Evolutionary conservation across 2,113 vertebrate genomes (phyloP), one percentile per base, ranked within the genome.

Genomic region (Camelus bactrianus): DNA sequence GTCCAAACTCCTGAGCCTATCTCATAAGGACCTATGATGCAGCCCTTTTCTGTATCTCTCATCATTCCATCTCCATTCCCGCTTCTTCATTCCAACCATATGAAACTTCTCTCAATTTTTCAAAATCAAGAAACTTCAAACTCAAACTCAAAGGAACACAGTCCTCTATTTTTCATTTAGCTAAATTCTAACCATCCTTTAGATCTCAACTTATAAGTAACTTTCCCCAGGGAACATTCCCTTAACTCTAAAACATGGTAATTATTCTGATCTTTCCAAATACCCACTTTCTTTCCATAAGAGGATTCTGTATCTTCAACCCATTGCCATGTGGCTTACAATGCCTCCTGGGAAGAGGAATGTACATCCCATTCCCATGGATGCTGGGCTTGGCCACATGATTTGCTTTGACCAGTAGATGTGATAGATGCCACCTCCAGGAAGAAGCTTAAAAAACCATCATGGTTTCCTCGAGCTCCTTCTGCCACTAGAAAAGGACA

Each of bases 131-230:
- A 73, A 65, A 17, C 26, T 88, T 87, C 75, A 76, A 73, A 80
- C 19, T 87, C 17, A 38, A 93, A 93, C 48, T 92, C 76, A 82
- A 64, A 46, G 48, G 48, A 48, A 30, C 46, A 35, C 0, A 87
- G 6, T 16, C 28, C 70, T 50, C 91, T 72, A 20, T 48, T 65
- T 17, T 89, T 91, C 26, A 64, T 76, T 64, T 76, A 87, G 64
- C 54, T 80, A 94, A 75, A 96, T 77, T 64, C 48, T 89, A 92
- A 52, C 58, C 4, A 79, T 20, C 11, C 46, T 81, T 87, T 77
- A 79, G 48, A 93, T 73, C 70, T 83, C 76, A 93, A 82, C 38
- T 82, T 76, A 85, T 82, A 96, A 90, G 73, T n/a, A 95, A 77
- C 32, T 60, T 72, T 42, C 54, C 54, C 70, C 54, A 73, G 54